Conservation (phyloP, 2,113 vertebrate genomes). For the Protobothrops flavoviridis region DNA sequence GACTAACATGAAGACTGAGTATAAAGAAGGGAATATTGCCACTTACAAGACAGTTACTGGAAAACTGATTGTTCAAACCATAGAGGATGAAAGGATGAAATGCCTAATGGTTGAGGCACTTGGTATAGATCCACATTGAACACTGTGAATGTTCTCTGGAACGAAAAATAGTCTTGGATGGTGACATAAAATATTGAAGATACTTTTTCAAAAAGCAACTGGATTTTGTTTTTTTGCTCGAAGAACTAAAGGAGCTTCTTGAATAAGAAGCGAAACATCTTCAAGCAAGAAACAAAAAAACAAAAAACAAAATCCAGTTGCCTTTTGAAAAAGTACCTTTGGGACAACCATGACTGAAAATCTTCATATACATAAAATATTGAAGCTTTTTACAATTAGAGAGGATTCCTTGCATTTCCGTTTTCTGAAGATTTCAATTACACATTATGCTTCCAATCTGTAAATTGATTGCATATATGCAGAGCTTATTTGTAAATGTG, state of each 20-base stretch:
- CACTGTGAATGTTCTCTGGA: neutral
- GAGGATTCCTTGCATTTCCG: neutral
- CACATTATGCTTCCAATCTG: neutral
- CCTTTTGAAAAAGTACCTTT: neutral
- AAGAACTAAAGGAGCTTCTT: neutral
- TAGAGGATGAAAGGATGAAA: neutral
- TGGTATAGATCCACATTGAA: neutral
- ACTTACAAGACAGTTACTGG: neutral
- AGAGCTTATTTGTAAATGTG: neutral
- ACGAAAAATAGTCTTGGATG: neutral
- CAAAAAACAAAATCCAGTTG: neutral
- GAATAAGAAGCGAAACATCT: neutral
- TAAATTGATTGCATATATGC: neutral
- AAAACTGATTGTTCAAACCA: neutral
- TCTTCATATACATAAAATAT: neutral
- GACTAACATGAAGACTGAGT: neutral
- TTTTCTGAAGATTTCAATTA: neutral
- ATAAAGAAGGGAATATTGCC: neutral
- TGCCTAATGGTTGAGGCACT: neutral
- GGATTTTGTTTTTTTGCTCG: too few species aligned
- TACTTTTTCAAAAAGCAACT: neutral
- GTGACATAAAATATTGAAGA: neutral
- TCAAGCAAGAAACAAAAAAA: neutral
- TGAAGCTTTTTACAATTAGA: neutral
- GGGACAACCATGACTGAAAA: neutral